Conservation (phyloP, 2,888 invertebrate genomes). For the Gerosis bhagava region DNA sequence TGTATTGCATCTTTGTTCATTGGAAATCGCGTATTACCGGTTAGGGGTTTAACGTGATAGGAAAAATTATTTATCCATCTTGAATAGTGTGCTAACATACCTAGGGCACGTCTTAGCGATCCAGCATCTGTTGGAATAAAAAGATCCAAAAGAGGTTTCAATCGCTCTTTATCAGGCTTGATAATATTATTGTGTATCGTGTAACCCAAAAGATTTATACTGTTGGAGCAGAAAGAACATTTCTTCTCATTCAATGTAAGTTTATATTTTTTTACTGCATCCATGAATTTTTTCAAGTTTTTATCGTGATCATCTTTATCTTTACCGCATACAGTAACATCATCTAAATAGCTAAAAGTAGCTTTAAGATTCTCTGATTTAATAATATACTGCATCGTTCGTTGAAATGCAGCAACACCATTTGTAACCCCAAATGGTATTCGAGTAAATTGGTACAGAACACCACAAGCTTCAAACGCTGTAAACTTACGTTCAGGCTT, state of each 20-base stretch:
- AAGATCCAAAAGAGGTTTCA: conserved; percentile 24
- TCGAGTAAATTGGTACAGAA: conserved; percentile 18
- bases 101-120: conserved; percentile 20
- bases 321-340: conserved; percentile 31
- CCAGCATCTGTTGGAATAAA: conserved; percentile 17
- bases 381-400: too few species aligned
- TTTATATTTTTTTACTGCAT: conserved; percentile 15
- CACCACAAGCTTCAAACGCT: conserved; percentile 23
- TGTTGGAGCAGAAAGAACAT: conserved; percentile 16
- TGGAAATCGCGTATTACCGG: conserved; percentile 1
- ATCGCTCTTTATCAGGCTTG: conserved; percentile 25
- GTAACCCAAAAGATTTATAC: conserved; percentile 28
- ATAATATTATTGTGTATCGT: conserved; percentile 24
- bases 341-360: conserved; percentile 31
- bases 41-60: conserved; percentile 7
- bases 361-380: conserved; percentile 25
- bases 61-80: conserved; percentile 30
- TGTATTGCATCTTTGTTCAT: conserved; percentile 7
- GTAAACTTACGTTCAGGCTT: conserved; percentile 13
- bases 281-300: conserved; percentile 23
- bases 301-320: conserved; percentile 24
- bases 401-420: conserved; percentile 24
- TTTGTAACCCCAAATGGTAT: conserved; percentile 26
- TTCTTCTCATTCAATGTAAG: conserved; percentile 20
- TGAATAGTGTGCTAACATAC: conserved; percentile 29